phyloP scores from a whole-genome alignment of 2,888 invertebrate genomes.

The Thera britannica region DNA sequence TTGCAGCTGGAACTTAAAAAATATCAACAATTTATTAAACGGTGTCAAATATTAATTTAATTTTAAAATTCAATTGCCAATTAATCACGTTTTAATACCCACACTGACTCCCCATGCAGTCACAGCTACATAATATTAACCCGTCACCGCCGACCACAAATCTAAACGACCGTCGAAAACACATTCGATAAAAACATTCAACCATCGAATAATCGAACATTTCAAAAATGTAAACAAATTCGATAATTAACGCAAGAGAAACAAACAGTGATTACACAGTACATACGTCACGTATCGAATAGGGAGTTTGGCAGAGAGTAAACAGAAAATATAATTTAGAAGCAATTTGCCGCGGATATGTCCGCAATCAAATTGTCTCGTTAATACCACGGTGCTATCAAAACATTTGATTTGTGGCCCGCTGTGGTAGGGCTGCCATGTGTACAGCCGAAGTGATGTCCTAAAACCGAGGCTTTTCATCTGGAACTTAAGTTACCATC shows the following conservation, averaged over 20 bases:
- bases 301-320: conserved; percentile 83
- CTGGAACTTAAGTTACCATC: too few relatives aligned
- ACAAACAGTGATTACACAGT: conserved; percentile 64
- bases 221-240: conserved; percentile 68
- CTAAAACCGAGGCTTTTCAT: neutral
- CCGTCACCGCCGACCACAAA: neutral
- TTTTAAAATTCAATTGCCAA: too few relatives aligned
- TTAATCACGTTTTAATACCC: too few relatives aligned
- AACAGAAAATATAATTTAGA: conserved; percentile 85
- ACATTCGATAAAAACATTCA: conserved; percentile 47
- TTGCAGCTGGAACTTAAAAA: too few relatives aligned
- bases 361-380: conserved; percentile 86
- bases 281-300: conserved; percentile 74
- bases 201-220: conserved; percentile 50
- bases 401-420: conserved; percentile 84
- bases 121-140: too few relatives aligned
- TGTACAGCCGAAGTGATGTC: neutral
- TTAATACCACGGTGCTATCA: conserved; percentile 83
- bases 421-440: conserved; percentile 39
- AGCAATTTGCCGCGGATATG: conserved; percentile 84
- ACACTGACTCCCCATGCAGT: too few relatives aligned
- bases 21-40: too few relatives aligned
- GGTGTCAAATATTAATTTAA: too few relatives aligned
- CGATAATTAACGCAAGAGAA: conserved; percentile 74
- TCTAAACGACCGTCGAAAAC: conserved; percentile 24